Conservation (phyloP, 2,113 vertebrate species). For the Calypte anna region DNA sequence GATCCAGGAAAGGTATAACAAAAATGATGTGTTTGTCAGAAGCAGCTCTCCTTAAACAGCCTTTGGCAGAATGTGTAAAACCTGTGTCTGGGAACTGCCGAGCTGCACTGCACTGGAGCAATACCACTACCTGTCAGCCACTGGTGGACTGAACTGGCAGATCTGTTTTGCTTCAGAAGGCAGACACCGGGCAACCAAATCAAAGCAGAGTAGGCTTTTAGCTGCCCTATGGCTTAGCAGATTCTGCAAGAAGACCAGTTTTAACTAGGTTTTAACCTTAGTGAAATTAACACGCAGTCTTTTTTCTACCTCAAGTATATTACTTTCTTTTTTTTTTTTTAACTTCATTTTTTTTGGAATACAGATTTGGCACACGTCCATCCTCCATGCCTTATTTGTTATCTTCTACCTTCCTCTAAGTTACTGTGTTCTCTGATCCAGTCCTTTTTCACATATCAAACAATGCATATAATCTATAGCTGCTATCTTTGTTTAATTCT, state of each 20-base stretch:
- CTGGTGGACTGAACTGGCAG: not conserved
- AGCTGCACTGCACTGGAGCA: not conserved
- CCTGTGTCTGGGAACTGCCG: not conserved
- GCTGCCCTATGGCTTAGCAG: not conserved
- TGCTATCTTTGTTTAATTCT: not conserved
- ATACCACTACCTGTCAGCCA: not conserved
- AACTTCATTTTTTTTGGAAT: not conserved
- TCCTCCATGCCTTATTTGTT: not conserved
- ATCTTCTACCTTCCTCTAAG: not conserved
- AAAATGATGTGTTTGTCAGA: not conserved
- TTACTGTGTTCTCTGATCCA: not conserved
- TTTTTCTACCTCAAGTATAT: not conserved
- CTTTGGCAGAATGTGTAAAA: not conserved
- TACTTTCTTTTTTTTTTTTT: not conserved
- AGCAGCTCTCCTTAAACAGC: not conserved
- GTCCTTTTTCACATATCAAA: not conserved
- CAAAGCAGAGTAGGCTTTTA: not conserved
- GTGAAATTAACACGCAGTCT: not conserved
- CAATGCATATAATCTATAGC: not conserved
- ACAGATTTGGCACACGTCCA: not conserved
- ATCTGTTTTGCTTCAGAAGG: not conserved
- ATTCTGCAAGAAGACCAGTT: not conserved
- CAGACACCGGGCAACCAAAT: not conserved
- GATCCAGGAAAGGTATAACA: not conserved
- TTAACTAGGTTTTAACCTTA: not conserved